Evolutionary conservation across 1,140 invertebrate species (phyloP), one percentile per base, ranked within the genome.

Genomic region (Pollicipes pollicipes): DNA sequence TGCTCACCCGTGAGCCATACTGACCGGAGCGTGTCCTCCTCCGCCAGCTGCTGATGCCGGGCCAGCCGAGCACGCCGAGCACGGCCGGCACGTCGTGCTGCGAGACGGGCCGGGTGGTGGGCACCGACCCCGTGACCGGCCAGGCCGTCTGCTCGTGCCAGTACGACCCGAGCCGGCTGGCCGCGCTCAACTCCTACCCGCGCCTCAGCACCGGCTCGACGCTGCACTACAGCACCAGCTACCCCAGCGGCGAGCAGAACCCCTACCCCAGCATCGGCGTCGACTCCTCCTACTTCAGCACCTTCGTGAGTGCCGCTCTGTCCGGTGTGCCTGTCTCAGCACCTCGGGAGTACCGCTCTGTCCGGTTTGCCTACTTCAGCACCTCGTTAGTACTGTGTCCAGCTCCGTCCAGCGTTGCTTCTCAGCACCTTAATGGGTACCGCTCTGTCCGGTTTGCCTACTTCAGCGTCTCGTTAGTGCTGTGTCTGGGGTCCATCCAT

Each of bases 131-230:
- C 0, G 89, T 95, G 32, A 94, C 92, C n/a, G 94, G 94, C n/a
- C 93, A 96, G 79, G 91, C 91, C 24, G 90, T 96, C 67, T 97
- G 93, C 82, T 95, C 93, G 71, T 96, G 94, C 82, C 93, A 96
- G 79, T 96, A 95, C 83, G 93, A 94, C 78, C 24, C 45, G 45
- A 21, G 45, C 45, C 88, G 86, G 69, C 70, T 73, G 24, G 73
- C 76, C 73, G 45, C 45, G 45, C 73, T 72, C 45, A 75, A 71
- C 69, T 78, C 77, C 71, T 91, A 80, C 86, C 90, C 76, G 80
- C 85, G 79, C 81, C 76, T 81, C 10, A 73, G 75, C 26, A 73
- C 75, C 74, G 80, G 70, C 10, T 77, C 81, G 8, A 78, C 78
- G 26, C 2, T 58, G 21, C 45, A 24, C 10, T 10, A 24, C 45